A percentile compares a stretch with the other conserved stretches of the same genome.
These are phyloP conservation scores for Oryctes rhinoceros DNA, from an alignment of 1,140 invertebrate species.

Conservation along the genomic window DNA sequence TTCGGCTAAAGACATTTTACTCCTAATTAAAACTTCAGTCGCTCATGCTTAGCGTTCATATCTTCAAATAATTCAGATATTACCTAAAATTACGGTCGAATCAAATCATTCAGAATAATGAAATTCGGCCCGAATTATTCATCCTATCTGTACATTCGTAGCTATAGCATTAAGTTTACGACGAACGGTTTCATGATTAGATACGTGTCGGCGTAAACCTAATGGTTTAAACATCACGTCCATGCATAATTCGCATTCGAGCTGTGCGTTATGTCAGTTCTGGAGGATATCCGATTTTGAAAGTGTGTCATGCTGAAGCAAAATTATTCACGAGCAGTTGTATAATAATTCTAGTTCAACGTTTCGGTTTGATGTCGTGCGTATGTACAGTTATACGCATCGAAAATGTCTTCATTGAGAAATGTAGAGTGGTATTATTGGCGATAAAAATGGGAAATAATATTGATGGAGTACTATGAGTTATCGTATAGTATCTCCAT, in stretches of 20 bases:
- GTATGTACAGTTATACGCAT: not conserved
- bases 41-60: no score
- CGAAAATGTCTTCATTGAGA: no score
- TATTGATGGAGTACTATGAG: no score
- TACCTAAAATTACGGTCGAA: not conserved
- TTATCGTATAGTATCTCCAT: no score
- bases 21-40: no score
- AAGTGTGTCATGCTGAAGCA: not conserved
- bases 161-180: not conserved
- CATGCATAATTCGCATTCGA: not conserved
- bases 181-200: not conserved
- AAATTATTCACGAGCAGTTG: conserved; percentile 5
- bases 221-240: not conserved
- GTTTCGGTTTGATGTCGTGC: not conserved
- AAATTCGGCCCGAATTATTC: not conserved
- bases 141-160: not conserved
- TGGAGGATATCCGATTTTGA: conserved; percentile 10
- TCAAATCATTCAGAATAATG: not conserved
- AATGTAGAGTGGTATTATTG: no score
- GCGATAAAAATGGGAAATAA: no score
- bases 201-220: not conserved
- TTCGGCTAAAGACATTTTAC: no score
- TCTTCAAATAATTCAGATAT: no score
- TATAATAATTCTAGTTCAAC: not conserved
- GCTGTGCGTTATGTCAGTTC: not conserved